Base-by-base conservation (phyloP, 2,113 vertebrate genomes). In the Mirza zaza region DNA sequence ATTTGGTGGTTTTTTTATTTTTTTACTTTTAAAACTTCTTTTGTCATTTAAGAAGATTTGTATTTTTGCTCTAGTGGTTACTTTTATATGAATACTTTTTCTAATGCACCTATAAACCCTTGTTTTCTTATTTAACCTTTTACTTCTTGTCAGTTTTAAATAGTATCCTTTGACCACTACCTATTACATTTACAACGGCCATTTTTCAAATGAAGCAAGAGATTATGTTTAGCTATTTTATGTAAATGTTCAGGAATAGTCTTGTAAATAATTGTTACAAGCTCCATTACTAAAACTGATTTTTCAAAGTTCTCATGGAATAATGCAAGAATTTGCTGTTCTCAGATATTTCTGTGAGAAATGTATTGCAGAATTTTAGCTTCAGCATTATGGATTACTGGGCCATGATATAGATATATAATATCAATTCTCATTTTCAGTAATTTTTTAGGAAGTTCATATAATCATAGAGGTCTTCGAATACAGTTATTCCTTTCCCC, bases 391-490 rank as follows among this genome's bases (percentile, higher is more conserved):
- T 97, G 97, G 68, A 99, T 98, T 95, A 99, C 99, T n/a, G 99
- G 99, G 6, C 99, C 99, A 76, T 99, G 99, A 98, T 99, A 99
- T 99, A 91, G 99, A 95, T 99, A 99, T 97, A 99, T 99, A 95
- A 99, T 87, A 95, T 98, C 97, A 29, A 99, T 98, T 97, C 98
- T 97, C 48, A 99, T 96, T 93, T 98, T 97, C 68, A 99, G 96
- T 91, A 99, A 98, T 15, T 97, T 92, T 98, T 97, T 97, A 99
- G 97, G 15, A 99, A 99, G 9, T 98, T 99, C 99, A 99, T 99
- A 98, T 99, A 99, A 96, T 99, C 99, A 96, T 98, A 98, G 15
- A 99, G 98, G 87, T 99, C 99, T 98, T 99, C 99, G 91, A 99
- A 99, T 79, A 99, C 73, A 6, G 99, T 99, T 3, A 99, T 99